These are phyloP conservation scores for Micrastur ruficollis DNA, from an alignment of 2,797 vertebrate genomes.

Conservation along the genomic window DNA sequence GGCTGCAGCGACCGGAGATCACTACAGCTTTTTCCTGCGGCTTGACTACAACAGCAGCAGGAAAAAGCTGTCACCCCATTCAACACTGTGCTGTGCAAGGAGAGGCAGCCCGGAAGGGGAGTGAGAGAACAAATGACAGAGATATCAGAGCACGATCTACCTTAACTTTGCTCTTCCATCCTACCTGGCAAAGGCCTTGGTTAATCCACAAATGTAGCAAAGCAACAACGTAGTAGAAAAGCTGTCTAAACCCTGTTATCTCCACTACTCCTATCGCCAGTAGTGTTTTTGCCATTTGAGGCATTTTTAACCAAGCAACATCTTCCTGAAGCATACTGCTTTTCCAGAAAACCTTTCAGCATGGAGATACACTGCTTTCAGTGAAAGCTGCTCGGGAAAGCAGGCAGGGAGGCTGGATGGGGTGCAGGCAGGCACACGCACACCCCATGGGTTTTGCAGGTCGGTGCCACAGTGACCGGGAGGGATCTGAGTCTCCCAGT, in stretches of 20 bases:
- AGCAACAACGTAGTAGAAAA: not conserved
- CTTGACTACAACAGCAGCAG: not conserved
- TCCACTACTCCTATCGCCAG: not conserved
- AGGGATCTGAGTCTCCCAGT: fast-evolving
- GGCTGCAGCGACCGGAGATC: not conserved
- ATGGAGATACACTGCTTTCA: not conserved
- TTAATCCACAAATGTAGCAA: not conserved
- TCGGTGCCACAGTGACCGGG: not conserved
- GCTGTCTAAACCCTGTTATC: not conserved
- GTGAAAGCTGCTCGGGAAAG: not conserved
- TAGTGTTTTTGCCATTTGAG: not conserved
- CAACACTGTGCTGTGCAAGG: fast-evolving
- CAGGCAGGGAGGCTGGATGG: not conserved
- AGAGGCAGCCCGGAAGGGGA: not conserved
- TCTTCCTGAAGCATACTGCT: not conserved
- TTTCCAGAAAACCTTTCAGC: not conserved
- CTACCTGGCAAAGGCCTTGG: not conserved
- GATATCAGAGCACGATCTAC: not conserved
- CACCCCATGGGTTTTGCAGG: not conserved
- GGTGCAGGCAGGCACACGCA: not conserved
- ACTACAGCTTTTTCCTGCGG: not conserved
- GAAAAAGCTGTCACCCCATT: not conserved
- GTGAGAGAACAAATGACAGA: not conserved
- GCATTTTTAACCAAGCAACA: not conserved
- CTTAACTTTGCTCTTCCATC: not conserved